Evolutionary conservation across 1,140 invertebrate species (phyloP).

Genomic region (Penaeus vannamei): DNA sequence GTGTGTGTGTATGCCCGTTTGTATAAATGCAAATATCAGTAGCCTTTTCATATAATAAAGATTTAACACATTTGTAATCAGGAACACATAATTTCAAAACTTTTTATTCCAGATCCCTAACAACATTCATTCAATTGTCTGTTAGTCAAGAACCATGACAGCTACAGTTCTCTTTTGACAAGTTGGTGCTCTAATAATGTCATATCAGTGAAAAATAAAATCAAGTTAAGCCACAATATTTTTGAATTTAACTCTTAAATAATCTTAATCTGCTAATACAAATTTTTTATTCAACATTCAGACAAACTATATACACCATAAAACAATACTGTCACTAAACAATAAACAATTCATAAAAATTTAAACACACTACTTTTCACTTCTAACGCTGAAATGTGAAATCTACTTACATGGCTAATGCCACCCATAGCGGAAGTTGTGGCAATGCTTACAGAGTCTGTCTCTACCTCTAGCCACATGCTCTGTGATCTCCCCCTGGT

Average conservation of each 20-base stretch:
- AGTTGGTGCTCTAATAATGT: no score
- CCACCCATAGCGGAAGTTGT: constrained; percentile 67
- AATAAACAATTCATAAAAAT: background rate
- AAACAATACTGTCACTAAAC: background rate
- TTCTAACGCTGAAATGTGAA: background rate
- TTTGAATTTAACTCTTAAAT: background rate
- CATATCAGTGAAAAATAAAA: no score
- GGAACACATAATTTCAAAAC: no score
- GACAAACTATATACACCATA: background rate
- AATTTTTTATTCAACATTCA: background rate
- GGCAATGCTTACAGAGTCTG: constrained; percentile 67
- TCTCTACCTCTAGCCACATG: constrained; percentile 65
- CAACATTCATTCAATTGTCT: no score
- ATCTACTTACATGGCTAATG: constrained; percentile 65
- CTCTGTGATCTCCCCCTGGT: constrained; percentile 46
- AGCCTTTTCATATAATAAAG: no score
- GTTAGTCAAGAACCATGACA: no score
- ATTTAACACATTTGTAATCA: no score
- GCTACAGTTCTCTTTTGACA: no score
- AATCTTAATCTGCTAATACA: background rate
- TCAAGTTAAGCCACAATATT: no score
- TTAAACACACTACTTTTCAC: background rate
- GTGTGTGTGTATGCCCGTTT: no score
- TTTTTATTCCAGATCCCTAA: no score
- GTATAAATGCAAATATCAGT: no score